Evolutionary conservation across 2,113 vertebrate genomes (phyloP).

Genomic region (Tachuris rubrigastra): DNA sequence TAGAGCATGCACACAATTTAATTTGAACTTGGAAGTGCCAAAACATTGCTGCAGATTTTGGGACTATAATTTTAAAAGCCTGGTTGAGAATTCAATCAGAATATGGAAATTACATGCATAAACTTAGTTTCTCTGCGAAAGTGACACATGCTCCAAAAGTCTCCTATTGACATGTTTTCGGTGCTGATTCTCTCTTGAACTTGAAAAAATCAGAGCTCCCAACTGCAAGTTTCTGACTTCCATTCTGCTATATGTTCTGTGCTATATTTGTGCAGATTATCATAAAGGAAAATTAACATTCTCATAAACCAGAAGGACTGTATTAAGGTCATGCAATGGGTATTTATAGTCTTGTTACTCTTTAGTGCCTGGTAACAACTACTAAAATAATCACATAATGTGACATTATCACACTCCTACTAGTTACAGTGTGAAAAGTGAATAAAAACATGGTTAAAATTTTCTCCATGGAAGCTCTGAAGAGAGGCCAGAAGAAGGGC

Average conservation of each 20-base stretch:
- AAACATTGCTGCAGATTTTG: neutral
- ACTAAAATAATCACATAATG: neutral
- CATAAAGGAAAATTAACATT: neutral
- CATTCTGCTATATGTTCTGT: neutral
- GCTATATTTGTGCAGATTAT: neutral
- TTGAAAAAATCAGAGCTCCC: neutral
- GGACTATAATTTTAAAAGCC: neutral
- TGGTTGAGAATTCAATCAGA: neutral
- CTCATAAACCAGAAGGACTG: neutral
- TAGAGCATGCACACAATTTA: neutral
- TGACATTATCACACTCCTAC: neutral
- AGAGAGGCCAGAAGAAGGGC: neutral
- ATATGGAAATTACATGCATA: slow-evolving; percentile 13
- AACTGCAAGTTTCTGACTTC: neutral
- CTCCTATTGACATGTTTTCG: neutral
- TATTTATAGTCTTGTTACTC: neutral
- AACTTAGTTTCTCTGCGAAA: neutral
- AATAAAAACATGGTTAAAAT: neutral
- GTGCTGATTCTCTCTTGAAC: neutral
- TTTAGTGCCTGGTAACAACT: neutral
- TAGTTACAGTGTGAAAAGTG: neutral
- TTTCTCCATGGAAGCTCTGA: neutral
- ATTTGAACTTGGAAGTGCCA: neutral
- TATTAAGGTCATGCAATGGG: neutral
- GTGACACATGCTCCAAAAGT: neutral